Evolutionary conservation across 2,888 invertebrate species (phyloP), one percentile per base, ranked within the genome.

Genomic region (Oeneis ivallda): DNA sequence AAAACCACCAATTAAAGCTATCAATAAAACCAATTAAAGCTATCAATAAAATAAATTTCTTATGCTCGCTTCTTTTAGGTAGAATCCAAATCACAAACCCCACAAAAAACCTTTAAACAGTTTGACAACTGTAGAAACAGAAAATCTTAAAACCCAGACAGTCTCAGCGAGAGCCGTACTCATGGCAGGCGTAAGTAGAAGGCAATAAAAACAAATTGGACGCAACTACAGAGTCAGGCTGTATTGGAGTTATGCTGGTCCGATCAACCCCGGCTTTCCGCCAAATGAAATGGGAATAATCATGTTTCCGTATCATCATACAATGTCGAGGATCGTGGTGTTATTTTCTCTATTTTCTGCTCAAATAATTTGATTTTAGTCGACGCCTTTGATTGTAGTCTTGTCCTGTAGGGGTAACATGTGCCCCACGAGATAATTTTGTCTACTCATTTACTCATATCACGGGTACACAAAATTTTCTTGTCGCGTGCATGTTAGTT

Each of bases 131-230:
- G 9, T 8, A 52, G 52, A 52, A n/a, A 52, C 11, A 34, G 52
- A 52, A n/a, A 52, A n/a, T 39, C 56, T 19, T 56, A 19, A n/a
- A n/a, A 41, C 10, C 13, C n/a, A 41, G 39, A 61, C 60, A 50
- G 61, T 61, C 61, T 32, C 39, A 15, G 1, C 11, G n/a, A 10
- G 17, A 9, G 11, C 47, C 26, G 52, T 7, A 8, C 49, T 52
- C 32, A 61, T 61, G 61, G 61, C 13, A 41, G 17, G 41, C 61
- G 52, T 75, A 75, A 77, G 72, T 75, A 76, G 74, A 73, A 50
- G 70, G 73, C 71, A 71, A 76, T 79, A 78, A 79, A 75, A 79
- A 73, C 72, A 79, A 79, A 79, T 79, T 78, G 79, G 77, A 77
- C 65, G 69, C 61, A 56, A 67, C 66, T 68, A 62, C 61, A 66